A percentile compares a stretch with the other conserved stretches of the same genome.
These are phyloP conservation scores for Camponotus floridanus DNA, from an alignment of 1,140 invertebrate species.

Conservation along the genomic window DNA sequence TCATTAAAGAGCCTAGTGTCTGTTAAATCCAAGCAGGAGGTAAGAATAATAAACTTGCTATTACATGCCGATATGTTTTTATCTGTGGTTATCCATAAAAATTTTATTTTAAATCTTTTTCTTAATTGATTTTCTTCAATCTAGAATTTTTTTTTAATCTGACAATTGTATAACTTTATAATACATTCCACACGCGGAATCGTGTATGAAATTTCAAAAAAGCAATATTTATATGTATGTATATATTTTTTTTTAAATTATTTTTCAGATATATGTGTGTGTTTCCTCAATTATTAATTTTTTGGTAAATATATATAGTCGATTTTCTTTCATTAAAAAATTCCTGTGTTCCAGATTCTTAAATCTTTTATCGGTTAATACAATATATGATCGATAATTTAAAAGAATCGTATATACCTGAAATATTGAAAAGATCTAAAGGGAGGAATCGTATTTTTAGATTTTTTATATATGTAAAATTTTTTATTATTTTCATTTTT, in stretches of 20 bases:
- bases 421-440: too few relatives aligned
- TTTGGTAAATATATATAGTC: neutral
- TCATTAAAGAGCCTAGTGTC: slow-evolving; percentile 62
- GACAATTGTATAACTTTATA: neutral
- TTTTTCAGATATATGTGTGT: neutral
- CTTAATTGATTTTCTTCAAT: neutral
- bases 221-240: too few relatives aligned
- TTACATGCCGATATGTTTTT: slow-evolving; percentile 26
- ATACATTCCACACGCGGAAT: neutral
- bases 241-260: neutral
- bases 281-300: neutral
- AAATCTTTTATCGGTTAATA: neutral
- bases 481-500: neutral
- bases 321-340: slow-evolving; percentile 1
- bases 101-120: neutral
- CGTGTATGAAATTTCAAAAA: neutral
- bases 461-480: neutral
- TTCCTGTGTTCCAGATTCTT: neutral
- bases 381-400: neutral
- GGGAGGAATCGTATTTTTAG: neutral
- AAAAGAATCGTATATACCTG: neutral
- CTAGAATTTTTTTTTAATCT: slow-evolving; percentile 12
- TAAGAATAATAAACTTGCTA: slow-evolving; percentile 66
- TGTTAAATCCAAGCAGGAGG: slow-evolving; percentile 63
- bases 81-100: neutral